Conservation (phyloP, 2,113 vertebrate genomes). For the Caracal caracal region DNA sequence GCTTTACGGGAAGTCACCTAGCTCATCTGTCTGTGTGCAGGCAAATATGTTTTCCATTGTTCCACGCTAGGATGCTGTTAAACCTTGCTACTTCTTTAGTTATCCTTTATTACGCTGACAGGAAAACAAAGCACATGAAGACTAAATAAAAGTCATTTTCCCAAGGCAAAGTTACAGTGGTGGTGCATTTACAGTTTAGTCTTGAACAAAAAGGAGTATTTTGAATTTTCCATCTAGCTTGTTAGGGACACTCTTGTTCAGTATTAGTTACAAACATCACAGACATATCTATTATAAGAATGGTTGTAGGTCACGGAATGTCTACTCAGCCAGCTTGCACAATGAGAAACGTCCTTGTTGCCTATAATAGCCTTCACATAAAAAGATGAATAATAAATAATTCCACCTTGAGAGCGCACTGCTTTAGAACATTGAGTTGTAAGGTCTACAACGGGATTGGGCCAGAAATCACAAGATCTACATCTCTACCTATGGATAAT, state of each 20-base stretch:
- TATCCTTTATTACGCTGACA: neutral
- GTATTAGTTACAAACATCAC: neutral
- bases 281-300: neutral
- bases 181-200: neutral
- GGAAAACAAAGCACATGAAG: neutral
- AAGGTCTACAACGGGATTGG: neutral
- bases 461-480: neutral
- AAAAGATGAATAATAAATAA: neutral
- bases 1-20: neutral
- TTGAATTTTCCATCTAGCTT: constrained; percentile 13
- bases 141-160: constrained; percentile 12
- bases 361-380: neutral
- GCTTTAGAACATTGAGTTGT: neutral
- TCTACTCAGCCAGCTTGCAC: neutral
- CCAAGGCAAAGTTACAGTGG: neutral
- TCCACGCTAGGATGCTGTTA: neutral
- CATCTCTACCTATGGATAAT: neutral
- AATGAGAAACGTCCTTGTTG: neutral
- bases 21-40: neutral
- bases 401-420: neutral
- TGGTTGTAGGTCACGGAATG: neutral
- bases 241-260: neutral
- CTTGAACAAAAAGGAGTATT: neutral
- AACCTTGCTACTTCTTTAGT: neutral
- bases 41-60: neutral